Conservation (phyloP, 2,797 vertebrate genomes). For the Micromesistius poutassou region DNA sequence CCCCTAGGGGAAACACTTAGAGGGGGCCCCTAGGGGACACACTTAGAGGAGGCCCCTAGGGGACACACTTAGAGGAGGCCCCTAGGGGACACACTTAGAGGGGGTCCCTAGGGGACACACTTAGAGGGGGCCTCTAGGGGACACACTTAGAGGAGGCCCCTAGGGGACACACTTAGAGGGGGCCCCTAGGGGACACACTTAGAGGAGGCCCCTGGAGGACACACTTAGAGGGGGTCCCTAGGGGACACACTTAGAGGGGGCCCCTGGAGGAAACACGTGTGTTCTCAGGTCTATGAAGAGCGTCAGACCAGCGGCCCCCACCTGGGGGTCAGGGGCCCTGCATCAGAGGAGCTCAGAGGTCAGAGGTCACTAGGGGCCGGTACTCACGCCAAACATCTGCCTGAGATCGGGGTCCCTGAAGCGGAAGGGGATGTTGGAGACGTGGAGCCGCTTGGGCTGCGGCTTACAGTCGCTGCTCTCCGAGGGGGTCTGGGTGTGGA, state of each 20-base stretch:
- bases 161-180: not conserved
- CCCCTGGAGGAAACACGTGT: too few species aligned
- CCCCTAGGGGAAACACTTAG: not conserved
- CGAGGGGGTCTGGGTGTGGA: constrained; percentile 80
- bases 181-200: not conserved
- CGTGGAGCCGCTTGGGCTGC: constrained; percentile 92
- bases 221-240: too few species aligned
- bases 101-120: too few species aligned
- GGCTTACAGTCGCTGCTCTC: constrained; percentile 94
- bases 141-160: not conserved
- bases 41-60: too few species aligned
- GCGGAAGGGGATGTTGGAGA: constrained; percentile 97
- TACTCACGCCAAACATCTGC: constrained; percentile 97
- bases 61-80: not conserved
- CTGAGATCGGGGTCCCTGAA: constrained; percentile 95
- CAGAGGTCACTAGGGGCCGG: not conserved
- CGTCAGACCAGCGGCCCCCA: too few species aligned
- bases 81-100: too few species aligned
- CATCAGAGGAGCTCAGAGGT: too few species aligned
- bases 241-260: too few species aligned
- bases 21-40: too few species aligned
- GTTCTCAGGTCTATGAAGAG: too few species aligned
- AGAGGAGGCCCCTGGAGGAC: not conserved
- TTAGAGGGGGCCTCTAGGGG: too few species aligned
- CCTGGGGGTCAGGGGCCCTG: not conserved